Evolutionary conservation across 2,113 vertebrate genomes (phyloP).

Genomic region (Phylloscopus whistleri): DNA sequence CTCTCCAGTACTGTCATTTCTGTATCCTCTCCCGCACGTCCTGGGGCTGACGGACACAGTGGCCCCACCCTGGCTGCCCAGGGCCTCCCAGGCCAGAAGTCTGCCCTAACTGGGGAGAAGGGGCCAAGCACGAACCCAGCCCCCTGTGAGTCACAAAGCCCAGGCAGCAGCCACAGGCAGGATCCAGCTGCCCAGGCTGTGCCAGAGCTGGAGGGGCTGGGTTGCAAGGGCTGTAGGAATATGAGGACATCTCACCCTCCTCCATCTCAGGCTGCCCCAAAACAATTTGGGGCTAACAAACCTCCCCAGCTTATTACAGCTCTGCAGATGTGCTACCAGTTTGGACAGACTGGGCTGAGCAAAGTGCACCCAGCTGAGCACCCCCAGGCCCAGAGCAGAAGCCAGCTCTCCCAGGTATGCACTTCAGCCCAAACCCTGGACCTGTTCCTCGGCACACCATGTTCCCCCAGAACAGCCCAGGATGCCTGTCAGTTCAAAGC

Average conservation of each 20-base stretch:
- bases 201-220: neutral
- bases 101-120: neutral
- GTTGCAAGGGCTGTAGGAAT: neutral
- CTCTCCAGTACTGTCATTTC: neutral
- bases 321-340: neutral
- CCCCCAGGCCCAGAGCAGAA: neutral
- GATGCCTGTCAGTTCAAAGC: neutral
- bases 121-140: neutral
- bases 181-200: neutral
- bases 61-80: neutral
- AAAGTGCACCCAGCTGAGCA: neutral
- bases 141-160: neutral
- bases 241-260: neutral
- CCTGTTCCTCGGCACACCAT: fast-evolving
- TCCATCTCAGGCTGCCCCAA: neutral
- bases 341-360: fast-evolving
- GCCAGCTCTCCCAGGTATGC: fast-evolving
- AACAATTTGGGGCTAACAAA: neutral
- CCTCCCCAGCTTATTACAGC: neutral
- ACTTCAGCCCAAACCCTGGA: fast-evolving
- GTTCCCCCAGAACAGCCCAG: neutral
- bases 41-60: fast-evolving
- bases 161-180: neutral
- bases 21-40: neutral
- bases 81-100: neutral